A percentile compares a stretch with the other conserved stretches of the same genome.
These are phyloP conservation scores for Borostomias antarcticus DNA, from an alignment of 2,797 vertebrate genomes.

Conservation along the genomic window DNA sequence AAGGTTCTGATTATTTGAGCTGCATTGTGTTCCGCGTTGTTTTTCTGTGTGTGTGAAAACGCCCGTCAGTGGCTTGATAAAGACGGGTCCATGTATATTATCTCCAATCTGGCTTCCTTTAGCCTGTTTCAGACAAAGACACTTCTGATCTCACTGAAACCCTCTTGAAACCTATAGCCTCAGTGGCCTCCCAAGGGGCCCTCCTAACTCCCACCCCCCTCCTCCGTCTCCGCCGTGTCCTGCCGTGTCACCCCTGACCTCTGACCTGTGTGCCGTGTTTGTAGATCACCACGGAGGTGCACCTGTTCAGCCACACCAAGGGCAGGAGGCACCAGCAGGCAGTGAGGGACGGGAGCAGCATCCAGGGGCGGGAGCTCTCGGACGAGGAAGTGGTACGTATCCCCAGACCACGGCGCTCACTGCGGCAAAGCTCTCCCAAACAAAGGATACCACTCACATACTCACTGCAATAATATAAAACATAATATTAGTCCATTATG, in stretches of 20 bases:
- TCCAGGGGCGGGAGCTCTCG: constrained; percentile 96
- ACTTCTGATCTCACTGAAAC: constrained; percentile 35
- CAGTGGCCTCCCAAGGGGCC: constrained; percentile 47
- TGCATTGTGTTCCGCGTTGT: background rate
- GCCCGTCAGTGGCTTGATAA: no score
- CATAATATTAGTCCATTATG: constrained; percentile 52
- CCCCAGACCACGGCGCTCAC: background rate
- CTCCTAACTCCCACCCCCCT: constrained; percentile 60
- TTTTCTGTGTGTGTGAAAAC: background rate
- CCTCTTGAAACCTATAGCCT: constrained; percentile 51
- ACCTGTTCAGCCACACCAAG: constrained; percentile 98
- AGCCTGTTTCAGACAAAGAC: background rate
- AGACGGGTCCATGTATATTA: no score
- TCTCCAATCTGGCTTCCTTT: no score
- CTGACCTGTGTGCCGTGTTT: constrained; percentile 70
- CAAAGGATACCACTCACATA: constrained; percentile 31
- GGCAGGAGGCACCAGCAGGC: constrained; percentile 95
- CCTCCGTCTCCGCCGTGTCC: constrained; percentile 58
- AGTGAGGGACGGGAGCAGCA: constrained; percentile 96
- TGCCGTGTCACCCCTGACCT: constrained; percentile 52
- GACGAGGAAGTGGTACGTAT: constrained; percentile 98
- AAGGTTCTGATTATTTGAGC: background rate
- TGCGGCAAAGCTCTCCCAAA: constrained; percentile 17
- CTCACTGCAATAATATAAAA: constrained; percentile 34
- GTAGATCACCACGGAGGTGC: constrained; percentile 97